Evolutionary conservation across 1,140 invertebrate species (phyloP).

Genomic region (Panulirus ornatus): DNA sequence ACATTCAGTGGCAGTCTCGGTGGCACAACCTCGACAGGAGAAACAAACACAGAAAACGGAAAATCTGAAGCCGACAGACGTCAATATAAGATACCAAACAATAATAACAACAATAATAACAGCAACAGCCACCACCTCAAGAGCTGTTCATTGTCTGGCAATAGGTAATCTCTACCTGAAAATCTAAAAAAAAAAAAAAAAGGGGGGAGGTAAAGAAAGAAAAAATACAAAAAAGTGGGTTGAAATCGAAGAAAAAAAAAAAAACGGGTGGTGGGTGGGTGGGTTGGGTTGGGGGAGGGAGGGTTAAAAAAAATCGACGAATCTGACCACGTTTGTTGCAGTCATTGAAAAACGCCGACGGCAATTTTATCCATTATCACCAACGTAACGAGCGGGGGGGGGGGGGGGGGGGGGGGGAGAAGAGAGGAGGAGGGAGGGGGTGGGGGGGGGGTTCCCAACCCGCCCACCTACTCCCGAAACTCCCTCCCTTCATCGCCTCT

Average conservation of each 20-base stretch:
- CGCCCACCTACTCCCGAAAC: not conserved
- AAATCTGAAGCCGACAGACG: too few species aligned
- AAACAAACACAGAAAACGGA: too few species aligned
- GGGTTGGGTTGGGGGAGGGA: not conserved
- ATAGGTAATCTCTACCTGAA: too few species aligned
- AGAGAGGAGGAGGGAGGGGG: too few species aligned
- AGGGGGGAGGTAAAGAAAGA: not conserved
- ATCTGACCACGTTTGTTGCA: conserved; percentile 71
- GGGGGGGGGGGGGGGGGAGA: not conserved
- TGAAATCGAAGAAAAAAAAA: not conserved
- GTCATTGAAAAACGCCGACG: conserved; percentile 66
- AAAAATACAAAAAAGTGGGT: not conserved
- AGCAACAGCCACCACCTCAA: not conserved
- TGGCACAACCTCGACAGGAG: too few species aligned
- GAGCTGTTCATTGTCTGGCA: not conserved
- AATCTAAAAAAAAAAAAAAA: not conserved
- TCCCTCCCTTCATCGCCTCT: not conserved
- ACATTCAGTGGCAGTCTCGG: too few species aligned
- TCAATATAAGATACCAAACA: too few species aligned
- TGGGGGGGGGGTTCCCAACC: too few species aligned
- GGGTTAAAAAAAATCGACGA: conserved; percentile 54
- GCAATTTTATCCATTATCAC: conserved; percentile 71
- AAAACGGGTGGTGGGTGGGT: not conserved
- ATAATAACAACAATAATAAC: not conserved
- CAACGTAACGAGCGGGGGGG: conserved; percentile 57